Conservation (phyloP, 2,888 invertebrate genomes). For the Heliconius charithonia region DNA sequence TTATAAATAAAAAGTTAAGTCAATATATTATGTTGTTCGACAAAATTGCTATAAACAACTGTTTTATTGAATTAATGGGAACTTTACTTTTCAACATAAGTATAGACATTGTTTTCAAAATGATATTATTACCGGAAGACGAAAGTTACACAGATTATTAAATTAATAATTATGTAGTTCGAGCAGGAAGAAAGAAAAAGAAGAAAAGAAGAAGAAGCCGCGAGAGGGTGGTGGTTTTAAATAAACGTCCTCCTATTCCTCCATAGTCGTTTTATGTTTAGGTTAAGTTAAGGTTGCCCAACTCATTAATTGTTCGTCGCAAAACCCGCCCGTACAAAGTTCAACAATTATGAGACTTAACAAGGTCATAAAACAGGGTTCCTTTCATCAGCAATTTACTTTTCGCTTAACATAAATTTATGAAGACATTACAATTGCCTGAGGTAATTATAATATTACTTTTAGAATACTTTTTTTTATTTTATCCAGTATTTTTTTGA, state of each 20-base stretch:
- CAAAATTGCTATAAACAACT: too few species aligned
- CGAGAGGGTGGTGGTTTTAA: too few species aligned
- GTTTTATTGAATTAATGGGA: too few species aligned
- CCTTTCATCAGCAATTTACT: conserved; percentile 58
- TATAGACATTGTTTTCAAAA: too few species aligned
- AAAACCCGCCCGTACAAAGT: conserved; percentile 62
- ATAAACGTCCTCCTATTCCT: background rate
- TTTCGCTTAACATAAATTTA: conserved; percentile 60
- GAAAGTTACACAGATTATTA: too few species aligned
- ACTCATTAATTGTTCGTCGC: conserved; percentile 56
- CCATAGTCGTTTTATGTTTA: conserved; percentile 42
- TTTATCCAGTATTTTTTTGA: background rate
- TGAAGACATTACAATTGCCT: conserved; percentile 42
- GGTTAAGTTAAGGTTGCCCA: conserved; percentile 45
- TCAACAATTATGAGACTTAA: conserved; percentile 68
- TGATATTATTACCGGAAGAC: too few species aligned
- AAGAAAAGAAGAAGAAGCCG: too few species aligned
- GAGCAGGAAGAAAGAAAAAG: too few species aligned
- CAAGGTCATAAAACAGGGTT: conserved; percentile 62
- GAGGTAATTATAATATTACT: background rate
- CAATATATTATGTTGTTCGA: too few species aligned
- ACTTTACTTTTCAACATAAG: too few species aligned
- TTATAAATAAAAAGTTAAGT: too few species aligned
- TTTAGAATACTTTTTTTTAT: conserved; percentile 15
- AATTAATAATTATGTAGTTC: too few species aligned